Percentiles rank a stretch among this genome's conserved stretches.
Evolutionary conservation across 1,140 invertebrate genomes (phyloP).

Genomic region (Drosophila seguyi): DNA sequence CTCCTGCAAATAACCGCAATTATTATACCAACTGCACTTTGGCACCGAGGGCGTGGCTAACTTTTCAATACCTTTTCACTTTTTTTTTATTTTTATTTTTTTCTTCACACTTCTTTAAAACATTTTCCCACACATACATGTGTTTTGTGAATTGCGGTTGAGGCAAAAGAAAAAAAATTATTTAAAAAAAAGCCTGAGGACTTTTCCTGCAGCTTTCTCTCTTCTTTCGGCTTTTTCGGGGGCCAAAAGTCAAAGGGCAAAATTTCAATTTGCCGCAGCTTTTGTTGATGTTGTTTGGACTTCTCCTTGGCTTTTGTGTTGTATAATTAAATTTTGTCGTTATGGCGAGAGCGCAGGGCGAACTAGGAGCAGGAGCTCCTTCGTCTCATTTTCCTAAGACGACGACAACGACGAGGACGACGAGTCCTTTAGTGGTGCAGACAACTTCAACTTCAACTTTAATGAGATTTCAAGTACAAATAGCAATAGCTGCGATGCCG

Average conservation of each 20-base stretch:
- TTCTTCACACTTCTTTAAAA: conserved; percentile 68
- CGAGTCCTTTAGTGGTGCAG: conserved; percentile 50
- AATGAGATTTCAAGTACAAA: conserved; percentile 83
- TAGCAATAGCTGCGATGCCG: conserved; percentile 49
- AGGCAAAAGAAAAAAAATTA: conserved; percentile 25
- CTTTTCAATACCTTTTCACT: conserved; percentile 71
- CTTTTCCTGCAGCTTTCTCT: background rate
- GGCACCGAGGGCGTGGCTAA: conserved; percentile 31
- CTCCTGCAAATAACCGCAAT: conserved; percentile 75
- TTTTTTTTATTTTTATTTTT: conserved; percentile 12
- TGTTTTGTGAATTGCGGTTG: conserved; percentile 69
- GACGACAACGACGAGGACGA: background rate
- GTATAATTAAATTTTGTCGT: conserved; percentile 71
- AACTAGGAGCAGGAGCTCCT: conserved; percentile 19
- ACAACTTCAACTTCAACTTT: conserved; percentile 77
- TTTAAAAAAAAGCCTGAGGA: background rate
- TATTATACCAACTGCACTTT: conserved; percentile 63
- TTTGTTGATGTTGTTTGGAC: conserved; percentile 58
- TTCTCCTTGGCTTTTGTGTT: conserved; percentile 60
- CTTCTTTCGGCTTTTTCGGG: background rate
- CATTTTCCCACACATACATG: conserved; percentile 26
- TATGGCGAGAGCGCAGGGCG: conserved; percentile 24
- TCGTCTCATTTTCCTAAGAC: conserved; percentile 22
- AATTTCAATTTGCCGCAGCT: conserved; percentile 72
- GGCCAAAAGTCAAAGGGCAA: conserved; percentile 65